These are phyloP conservation scores for Toxonevra muliebris DNA, from an alignment of 2,888 invertebrate genomes.

Conservation along the genomic window DNA sequence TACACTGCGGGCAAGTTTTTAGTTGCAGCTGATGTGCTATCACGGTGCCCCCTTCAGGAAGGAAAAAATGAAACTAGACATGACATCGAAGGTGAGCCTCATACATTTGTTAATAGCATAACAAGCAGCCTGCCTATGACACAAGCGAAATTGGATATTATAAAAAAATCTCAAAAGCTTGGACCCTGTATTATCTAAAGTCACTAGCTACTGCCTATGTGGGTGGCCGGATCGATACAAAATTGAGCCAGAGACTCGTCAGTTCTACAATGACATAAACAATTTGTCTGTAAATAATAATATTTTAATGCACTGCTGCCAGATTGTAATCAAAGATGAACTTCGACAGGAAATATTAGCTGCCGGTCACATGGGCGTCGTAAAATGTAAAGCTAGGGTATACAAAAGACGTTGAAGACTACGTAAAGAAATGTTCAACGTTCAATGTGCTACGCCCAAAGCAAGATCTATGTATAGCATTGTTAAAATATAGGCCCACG, in stretches of 20 bases:
- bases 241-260: constrained; percentile 19
- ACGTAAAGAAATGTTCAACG: constrained; percentile 17
- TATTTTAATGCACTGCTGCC: constrained; percentile 18
- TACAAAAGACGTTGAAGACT: constrained; percentile 24
- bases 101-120: constrained; percentile 21
- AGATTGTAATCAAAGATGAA: constrained; percentile 12
- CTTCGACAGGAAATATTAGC: constrained; percentile 15
- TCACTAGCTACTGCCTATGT: constrained; percentile 12
- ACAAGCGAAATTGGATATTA: constrained; percentile 16
- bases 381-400: constrained; percentile 7
- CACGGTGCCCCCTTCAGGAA: constrained; percentile 13
- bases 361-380: constrained; percentile 8
- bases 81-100: constrained; percentile 2
- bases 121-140: constrained; percentile 15
- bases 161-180: constrained; percentile 18
- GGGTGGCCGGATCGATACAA: constrained; percentile 26
- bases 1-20: constrained; percentile 38
- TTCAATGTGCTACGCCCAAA: constrained; percentile 22
- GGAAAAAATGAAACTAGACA: neutral
- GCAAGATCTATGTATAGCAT: constrained; percentile 23
- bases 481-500: constrained; percentile 22
- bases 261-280: neutral
- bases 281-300: neutral
- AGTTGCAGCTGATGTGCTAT: constrained; percentile 39
- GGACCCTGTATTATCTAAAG: constrained; percentile 17